Evolutionary conservation across 37 sponge, comb jelly and placozoan species (phyloP).

Genomic region (Oscarella lobularis): DNA sequence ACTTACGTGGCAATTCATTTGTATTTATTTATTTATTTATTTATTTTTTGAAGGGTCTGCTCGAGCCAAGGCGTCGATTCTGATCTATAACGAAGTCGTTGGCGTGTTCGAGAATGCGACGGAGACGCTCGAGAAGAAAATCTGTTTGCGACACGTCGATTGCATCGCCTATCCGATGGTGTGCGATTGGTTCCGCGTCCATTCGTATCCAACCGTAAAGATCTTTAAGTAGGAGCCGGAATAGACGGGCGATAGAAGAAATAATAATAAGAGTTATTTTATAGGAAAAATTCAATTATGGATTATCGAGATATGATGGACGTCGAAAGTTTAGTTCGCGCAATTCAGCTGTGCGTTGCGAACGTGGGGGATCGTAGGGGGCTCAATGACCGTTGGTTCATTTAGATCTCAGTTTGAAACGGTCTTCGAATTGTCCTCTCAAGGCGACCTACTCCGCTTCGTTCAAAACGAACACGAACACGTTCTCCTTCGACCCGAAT

Average conservation of each 20-base stretch:
- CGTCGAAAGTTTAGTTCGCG: background rate
- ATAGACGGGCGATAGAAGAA: too few species aligned
- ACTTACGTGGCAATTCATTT: background rate
- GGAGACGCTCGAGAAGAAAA: background rate
- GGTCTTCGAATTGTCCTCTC: background rate
- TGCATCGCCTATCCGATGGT: background rate
- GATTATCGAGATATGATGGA: too few species aligned
- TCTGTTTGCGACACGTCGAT: background rate
- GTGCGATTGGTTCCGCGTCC: background rate
- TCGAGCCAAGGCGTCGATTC: background rate
- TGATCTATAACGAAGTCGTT: background rate
- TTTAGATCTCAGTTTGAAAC: background rate
- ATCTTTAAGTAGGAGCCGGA: background rate
- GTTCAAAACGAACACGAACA: background rate
- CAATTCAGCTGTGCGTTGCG: background rate
- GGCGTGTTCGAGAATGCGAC: background rate
- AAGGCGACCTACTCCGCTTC: background rate
- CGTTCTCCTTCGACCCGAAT: background rate
- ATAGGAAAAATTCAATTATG: too few species aligned
- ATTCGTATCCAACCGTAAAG: background rate
- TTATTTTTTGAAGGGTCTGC: background rate
- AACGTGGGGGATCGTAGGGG: too few species aligned
- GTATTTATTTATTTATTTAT: background rate
- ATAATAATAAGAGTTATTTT: too few species aligned
- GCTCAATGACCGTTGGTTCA: too few species aligned